Evolutionary conservation across 2,888 invertebrate genomes (phyloP).

Genomic region (Chloromyia formosa): DNA sequence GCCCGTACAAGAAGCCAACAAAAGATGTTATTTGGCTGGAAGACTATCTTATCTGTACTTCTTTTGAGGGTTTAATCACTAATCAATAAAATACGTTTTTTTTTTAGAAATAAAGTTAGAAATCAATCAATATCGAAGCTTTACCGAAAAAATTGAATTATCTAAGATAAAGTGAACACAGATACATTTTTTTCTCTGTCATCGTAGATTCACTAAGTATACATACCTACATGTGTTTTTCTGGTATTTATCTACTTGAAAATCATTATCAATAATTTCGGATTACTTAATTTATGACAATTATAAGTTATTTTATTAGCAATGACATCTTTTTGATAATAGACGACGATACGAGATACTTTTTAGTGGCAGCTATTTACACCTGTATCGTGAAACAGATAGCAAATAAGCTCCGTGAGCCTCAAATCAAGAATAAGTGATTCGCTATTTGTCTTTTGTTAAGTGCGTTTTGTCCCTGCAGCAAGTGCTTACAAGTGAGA

Average conservation of each 20-base stretch:
- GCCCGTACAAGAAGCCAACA: not conserved
- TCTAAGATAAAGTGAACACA: not conserved
- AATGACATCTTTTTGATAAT: slow-evolving; percentile 34
- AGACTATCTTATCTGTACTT: slow-evolving; percentile 17
- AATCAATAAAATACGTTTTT: not conserved
- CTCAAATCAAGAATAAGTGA: too few species aligned
- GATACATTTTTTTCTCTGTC: not conserved
- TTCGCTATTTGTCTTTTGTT: too few species aligned
- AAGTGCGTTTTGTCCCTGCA: too few species aligned
- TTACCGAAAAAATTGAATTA: not conserved
- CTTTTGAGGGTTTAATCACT: not conserved
- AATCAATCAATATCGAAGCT: slow-evolving; percentile 5
- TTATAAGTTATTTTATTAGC: slow-evolving; percentile 18
- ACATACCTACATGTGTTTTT: too few species aligned
- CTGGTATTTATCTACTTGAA: not conserved
- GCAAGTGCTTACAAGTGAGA: too few species aligned
- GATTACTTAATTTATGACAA: slow-evolving; percentile 29
- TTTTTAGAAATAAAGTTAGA: not conserved
- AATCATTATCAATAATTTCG: not conserved
- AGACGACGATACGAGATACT: not conserved
- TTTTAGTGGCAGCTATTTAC: not conserved
- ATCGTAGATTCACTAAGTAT: not conserved
- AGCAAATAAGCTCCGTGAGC: too few species aligned
- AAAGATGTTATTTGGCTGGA: slow-evolving; percentile 13
- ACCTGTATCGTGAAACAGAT: not conserved